Evolutionary conservation across 2,888 invertebrate species (phyloP).

Genomic region (Tetragnatha montana): DNA sequence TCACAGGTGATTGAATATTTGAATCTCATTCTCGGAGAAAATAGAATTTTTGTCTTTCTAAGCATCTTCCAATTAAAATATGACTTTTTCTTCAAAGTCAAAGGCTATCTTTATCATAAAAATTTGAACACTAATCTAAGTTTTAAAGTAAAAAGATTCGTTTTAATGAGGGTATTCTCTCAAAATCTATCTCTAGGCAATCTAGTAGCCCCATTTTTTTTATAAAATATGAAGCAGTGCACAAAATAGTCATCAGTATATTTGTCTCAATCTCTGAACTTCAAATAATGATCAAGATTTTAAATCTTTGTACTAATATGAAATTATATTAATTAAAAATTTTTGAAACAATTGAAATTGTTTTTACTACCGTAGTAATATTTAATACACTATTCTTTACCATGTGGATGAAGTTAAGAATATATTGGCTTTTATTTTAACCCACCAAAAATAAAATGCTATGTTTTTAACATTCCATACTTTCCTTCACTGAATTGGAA

Average conservation of each 20-base stretch:
- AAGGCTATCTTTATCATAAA: background rate
- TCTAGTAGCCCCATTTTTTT: background rate
- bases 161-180: background rate
- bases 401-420: too few species aligned
- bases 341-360: too few species aligned
- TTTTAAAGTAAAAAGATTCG: background rate
- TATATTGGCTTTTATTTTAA: too few species aligned
- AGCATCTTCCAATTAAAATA: slow-evolving; percentile 15
- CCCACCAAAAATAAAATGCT: too few species aligned
- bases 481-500: too few species aligned
- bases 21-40: slow-evolving; percentile 7
- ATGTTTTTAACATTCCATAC: too few species aligned
- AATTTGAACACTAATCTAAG: background rate
- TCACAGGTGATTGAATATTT: slow-evolving; percentile 7
- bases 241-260: background rate
- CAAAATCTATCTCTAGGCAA: background rate
- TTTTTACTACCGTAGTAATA: too few species aligned
- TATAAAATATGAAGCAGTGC: background rate
- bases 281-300: background rate
- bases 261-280: background rate
- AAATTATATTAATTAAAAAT: too few species aligned
- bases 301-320: too few species aligned
- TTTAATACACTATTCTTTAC: too few species aligned
- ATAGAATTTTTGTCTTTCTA: background rate
- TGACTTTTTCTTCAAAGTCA: background rate